phyloP scores from a whole-genome alignment of 2,113 vertebrate species.

The Tupaia chinensis region DNA sequence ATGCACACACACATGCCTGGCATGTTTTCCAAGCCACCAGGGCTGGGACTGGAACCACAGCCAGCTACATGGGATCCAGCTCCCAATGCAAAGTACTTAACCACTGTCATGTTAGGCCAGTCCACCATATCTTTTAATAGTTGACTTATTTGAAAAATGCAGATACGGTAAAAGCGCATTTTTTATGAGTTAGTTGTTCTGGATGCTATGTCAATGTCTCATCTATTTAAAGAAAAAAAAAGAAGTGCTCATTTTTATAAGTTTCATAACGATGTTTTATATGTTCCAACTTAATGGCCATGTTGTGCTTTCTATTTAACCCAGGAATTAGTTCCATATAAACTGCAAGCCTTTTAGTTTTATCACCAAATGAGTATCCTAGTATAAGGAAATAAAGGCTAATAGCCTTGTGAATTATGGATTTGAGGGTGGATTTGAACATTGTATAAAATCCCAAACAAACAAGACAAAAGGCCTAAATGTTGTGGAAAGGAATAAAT shows the following conservation, averaged over 20 bases:
- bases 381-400: slow-evolving; percentile 60
- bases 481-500: slow-evolving; percentile 1
- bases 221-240: slow-evolving; percentile 65
- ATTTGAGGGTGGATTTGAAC: slow-evolving; percentile 75
- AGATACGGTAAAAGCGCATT: slow-evolving; percentile 45
- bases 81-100: too few relatives aligned
- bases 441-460: slow-evolving; percentile 24
- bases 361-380: slow-evolving; percentile 49
- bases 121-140: background rate
- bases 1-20: too few relatives aligned
- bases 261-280: slow-evolving; percentile 76
- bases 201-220: slow-evolving; percentile 52
- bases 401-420: slow-evolving; percentile 79
- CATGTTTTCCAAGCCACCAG: too few relatives aligned
- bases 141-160: background rate
- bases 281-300: slow-evolving; percentile 72
- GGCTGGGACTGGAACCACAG: too few relatives aligned
- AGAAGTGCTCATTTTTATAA: slow-evolving; percentile 47
- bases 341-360: slow-evolving; percentile 31
- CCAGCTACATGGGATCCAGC: too few relatives aligned
- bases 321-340: slow-evolving; percentile 43
- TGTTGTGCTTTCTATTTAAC: slow-evolving; percentile 48
- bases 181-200: slow-evolving; percentile 45
- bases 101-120: too few relatives aligned
- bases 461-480: slow-evolving; percentile 27